phyloP scores from a whole-genome alignment of 2,888 invertebrate genomes.

The Dusona sp. region DNA sequence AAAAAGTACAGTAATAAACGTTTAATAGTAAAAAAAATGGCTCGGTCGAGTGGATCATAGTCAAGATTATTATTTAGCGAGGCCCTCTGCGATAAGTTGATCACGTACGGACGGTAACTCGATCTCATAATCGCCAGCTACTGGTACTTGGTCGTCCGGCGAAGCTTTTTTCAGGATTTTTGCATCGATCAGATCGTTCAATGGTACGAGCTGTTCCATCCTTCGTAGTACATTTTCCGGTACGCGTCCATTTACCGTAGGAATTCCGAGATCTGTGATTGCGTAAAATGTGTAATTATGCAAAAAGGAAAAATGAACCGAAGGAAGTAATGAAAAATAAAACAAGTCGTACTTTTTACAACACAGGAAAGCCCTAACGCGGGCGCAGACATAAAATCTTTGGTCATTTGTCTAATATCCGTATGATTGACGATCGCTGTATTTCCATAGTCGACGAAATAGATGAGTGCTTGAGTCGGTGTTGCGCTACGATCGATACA shows the following conservation, averaged over 20 bases:
- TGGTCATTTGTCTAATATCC: constrained; percentile 79
- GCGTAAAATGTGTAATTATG: constrained; percentile 39
- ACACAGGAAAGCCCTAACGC: constrained; percentile 75
- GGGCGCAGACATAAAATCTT: constrained; percentile 78
- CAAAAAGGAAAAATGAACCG: not conserved
- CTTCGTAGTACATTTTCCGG: constrained; percentile 60
- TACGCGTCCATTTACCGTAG: constrained; percentile 56
- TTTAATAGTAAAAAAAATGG: not conserved
- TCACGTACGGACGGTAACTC: constrained; percentile 75
- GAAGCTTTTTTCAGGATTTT: constrained; percentile 68
- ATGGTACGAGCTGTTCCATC: constrained; percentile 64
- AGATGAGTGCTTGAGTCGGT: constrained; percentile 71
- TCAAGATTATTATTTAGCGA: constrained; percentile 44
- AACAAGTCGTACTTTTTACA: constrained; percentile 73
- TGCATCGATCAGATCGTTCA: constrained; percentile 55
- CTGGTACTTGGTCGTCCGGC: not conserved
- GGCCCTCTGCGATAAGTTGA: constrained; percentile 69
- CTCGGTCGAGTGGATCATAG: not conserved
- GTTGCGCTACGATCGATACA: constrained; percentile 72
- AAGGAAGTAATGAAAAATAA: constrained; percentile 19
- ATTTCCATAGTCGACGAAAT: constrained; percentile 82
- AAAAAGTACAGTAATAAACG: not conserved
- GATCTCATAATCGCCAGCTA: constrained; percentile 67
- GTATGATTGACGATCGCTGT: constrained; percentile 74
- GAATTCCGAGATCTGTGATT: constrained; percentile 66